Percentiles rank a stretch among this genome's conserved stretches.
phyloP scores from a whole-genome alignment of 1,140 invertebrate genomes.

The Formica exsecta region DNA sequence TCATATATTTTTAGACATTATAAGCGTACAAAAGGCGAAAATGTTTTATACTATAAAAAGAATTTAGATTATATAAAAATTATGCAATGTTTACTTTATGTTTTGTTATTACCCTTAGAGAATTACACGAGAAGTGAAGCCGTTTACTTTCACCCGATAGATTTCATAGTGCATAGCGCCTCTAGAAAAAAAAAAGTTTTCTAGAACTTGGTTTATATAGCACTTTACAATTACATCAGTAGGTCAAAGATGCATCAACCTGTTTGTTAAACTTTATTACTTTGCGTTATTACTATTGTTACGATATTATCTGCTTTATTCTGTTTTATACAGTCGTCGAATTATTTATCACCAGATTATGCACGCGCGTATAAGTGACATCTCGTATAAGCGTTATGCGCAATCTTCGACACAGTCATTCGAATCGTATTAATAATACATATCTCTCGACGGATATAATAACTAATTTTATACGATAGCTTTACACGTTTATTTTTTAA shows the following conservation, averaged over 20 bases:
- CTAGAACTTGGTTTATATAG: conserved; percentile 27
- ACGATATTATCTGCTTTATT: conserved; percentile 14
- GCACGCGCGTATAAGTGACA: background rate
- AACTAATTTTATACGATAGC: conserved; percentile 12
- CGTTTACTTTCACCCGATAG: background rate
- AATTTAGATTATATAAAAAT: conserved; percentile 10
- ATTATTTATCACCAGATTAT: conserved; percentile 53
- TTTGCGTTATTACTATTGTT: conserved; percentile 35
- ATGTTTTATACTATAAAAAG: background rate
- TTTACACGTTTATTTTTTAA: conserved; percentile 12
- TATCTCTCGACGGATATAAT: background rate
- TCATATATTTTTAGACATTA: conserved; percentile 3
- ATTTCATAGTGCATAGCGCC: conserved; percentile 26
- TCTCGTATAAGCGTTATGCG: background rate
- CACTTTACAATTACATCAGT: conserved; percentile 53
- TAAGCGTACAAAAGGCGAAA: background rate
- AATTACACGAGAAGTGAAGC: background rate
- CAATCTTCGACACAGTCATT: background rate
- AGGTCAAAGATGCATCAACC: conserved; percentile 55
- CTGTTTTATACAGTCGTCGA: conserved; percentile 15
- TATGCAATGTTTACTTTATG: conserved; percentile 20
- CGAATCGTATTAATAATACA: background rate
- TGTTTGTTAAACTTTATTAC: conserved; percentile 54
- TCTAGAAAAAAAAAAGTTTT: conserved; percentile 48
- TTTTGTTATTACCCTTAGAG: background rate